A percentile compares a stretch with the other conserved stretches of the same genome.
Conservation (phyloP, 1,140 invertebrate species). For the Drosophila sturtevanti region DNA sequence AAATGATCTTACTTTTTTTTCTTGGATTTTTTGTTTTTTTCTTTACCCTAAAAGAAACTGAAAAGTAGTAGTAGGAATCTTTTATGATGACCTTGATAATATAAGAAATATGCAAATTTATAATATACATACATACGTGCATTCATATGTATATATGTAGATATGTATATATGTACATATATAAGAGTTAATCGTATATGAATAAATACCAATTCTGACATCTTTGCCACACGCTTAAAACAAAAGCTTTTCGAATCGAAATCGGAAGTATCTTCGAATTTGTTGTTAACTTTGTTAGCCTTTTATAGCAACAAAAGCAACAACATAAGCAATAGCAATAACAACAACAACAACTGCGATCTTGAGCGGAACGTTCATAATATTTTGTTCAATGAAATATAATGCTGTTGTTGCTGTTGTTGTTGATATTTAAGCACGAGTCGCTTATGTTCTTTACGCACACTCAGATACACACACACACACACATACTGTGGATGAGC, state of each 20-base stretch:
- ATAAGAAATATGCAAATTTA: background rate
- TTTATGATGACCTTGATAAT: slow-evolving; percentile 2
- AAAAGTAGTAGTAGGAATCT: slow-evolving; percentile 4
- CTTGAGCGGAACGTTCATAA: slow-evolving; percentile 78
- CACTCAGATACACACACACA: slow-evolving; percentile 50
- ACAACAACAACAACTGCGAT: slow-evolving; percentile 47
- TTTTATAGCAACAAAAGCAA: slow-evolving; percentile 20
- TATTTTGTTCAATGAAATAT: slow-evolving; percentile 78
- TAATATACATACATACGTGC: background rate
- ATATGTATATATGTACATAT: background rate
- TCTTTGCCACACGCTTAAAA: slow-evolving; percentile 14
- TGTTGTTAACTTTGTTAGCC: slow-evolving; percentile 35
- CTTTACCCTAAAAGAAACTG: background rate
- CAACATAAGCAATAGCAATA: slow-evolving; percentile 25
- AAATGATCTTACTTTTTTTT: background rate
- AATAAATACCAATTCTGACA: slow-evolving; percentile 9
- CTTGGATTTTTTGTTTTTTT: background rate
- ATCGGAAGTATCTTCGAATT: slow-evolving; percentile 59
- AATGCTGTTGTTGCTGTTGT: slow-evolving; percentile 50
- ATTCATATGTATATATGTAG: background rate
- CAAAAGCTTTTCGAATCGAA: slow-evolving; percentile 37
- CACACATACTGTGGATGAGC: slow-evolving; percentile 13
- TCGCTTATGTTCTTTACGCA: slow-evolving; percentile 74
- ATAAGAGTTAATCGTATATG: background rate
- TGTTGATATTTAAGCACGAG: slow-evolving; percentile 63